Evolutionary conservation across 2,797 vertebrate species (phyloP).

Genomic region (Chaetophractus vellerosus): DNA sequence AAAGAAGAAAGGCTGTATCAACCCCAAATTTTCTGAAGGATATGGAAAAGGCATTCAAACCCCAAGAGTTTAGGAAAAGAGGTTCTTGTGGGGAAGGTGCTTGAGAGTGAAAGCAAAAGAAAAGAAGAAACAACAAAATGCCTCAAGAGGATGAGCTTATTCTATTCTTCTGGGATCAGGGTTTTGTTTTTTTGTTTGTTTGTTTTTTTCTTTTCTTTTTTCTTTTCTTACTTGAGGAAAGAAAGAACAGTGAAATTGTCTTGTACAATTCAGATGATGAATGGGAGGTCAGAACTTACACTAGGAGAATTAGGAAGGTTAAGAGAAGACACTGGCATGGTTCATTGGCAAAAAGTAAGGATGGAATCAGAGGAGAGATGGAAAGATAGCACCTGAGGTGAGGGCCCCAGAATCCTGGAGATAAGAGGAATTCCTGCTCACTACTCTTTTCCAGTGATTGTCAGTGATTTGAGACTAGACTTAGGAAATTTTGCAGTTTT

Average conservation of each 20-base stretch:
- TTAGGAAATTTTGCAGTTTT: neutral
- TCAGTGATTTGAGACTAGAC: neutral
- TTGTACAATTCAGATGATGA: neutral
- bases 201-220: neutral
- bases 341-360: neutral
- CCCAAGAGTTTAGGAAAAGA: neutral
- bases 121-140: neutral
- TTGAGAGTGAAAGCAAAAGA: neutral
- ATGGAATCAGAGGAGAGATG: neutral
- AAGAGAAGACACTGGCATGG: neutral
- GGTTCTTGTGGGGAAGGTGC: neutral
- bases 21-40: neutral
- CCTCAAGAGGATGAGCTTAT: neutral
- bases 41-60: neutral
- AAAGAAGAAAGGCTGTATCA: neutral
- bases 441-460: neutral
- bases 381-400: neutral
- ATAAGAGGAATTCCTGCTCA: neutral
- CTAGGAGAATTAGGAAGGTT: neutral
- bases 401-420: accelerated
- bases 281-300: neutral
- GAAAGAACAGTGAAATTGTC: slow-evolving; percentile 1
- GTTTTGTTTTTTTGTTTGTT: too few relatives aligned
- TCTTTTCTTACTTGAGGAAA: neutral
- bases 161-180: neutral